phyloP scores from a whole-genome alignment of 2,113 vertebrate genomes.

The Strix uralensis region DNA sequence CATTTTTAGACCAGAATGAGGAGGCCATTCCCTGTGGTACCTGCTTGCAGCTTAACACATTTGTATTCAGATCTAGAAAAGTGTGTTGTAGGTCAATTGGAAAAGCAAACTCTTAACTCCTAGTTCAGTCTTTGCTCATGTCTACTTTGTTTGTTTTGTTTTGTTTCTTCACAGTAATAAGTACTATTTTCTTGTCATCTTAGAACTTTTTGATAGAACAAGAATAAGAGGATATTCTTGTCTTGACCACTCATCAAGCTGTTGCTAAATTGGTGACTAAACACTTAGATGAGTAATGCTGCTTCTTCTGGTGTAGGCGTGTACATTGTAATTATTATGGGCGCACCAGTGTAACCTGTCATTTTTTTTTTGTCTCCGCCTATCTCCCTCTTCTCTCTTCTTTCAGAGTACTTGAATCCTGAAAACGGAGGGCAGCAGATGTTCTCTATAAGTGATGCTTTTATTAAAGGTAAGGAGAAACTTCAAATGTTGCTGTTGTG shows the following conservation, averaged over 20 bases:
- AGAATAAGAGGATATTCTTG: conserved; percentile 41
- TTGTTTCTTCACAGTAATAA: not conserved
- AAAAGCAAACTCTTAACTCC: not conserved
- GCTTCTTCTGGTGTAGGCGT: conserved; percentile 59
- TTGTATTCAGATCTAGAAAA: not conserved
- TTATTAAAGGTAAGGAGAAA: conserved; percentile 90
- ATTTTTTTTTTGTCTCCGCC: conserved; percentile 54
- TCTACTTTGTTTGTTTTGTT: not conserved
- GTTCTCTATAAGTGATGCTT: conserved; percentile 95
- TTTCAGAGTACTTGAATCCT: conserved; percentile 88
- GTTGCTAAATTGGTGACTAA: conserved; percentile 58
- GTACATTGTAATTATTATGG: conserved; percentile 57
- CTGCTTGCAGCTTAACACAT: not conserved
- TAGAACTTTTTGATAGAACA: conserved; percentile 13
- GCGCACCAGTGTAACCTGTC: conserved; percentile 40
- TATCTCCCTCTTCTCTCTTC: conserved; percentile 56
- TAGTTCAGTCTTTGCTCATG: not conserved
- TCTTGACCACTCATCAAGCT: conserved; percentile 14
- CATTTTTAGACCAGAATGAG: not conserved
- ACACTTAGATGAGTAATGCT: conserved; percentile 48
- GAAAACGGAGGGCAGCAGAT: conserved; percentile 92
- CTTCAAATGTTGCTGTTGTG: not conserved
- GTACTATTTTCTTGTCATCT: not conserved
- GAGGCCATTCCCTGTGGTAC: not conserved
- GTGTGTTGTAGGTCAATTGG: not conserved